phyloP scores from a whole-genome alignment of 2,113 vertebrate genomes.

The Phylloscopus trochiloides region DNA sequence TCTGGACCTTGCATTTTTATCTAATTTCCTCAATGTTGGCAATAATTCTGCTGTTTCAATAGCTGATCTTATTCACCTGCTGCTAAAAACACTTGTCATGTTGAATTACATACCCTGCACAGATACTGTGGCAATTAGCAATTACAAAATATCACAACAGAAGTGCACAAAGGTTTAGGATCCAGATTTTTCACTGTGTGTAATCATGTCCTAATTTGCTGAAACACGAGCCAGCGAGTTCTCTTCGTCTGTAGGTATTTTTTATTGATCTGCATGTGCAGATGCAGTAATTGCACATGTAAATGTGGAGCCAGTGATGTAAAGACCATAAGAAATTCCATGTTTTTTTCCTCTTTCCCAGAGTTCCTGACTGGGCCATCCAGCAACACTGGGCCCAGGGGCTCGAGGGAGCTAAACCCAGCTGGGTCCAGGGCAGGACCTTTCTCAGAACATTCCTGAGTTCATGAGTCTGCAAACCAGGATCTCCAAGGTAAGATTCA shows the following conservation, averaged over 20 bases:
- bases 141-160: slow-evolving; percentile 44
- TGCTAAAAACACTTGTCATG: slow-evolving; percentile 41
- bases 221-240: not conserved
- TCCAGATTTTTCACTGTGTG: not conserved
- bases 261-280: not conserved
- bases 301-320: not conserved
- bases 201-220: not conserved
- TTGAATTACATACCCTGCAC: slow-evolving; percentile 24
- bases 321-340: not conserved
- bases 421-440: not conserved
- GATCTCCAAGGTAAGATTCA: not conserved
- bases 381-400: not conserved
- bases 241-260: not conserved
- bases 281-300: not conserved
- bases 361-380: not conserved
- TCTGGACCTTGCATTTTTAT: slow-evolving; percentile 30
- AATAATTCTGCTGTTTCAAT: slow-evolving; percentile 41
- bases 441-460: not conserved
- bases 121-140: slow-evolving; percentile 36
- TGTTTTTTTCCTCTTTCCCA: not conserved
- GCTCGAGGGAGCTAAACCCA: not conserved
- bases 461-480: not conserved
- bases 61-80: slow-evolving; percentile 48
- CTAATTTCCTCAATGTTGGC: slow-evolving; percentile 19
- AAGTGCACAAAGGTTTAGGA: slow-evolving; percentile 30